Base-by-base conservation (phyloP, 2,113 vertebrate species). In the Trematocara macrostoma region DNA sequence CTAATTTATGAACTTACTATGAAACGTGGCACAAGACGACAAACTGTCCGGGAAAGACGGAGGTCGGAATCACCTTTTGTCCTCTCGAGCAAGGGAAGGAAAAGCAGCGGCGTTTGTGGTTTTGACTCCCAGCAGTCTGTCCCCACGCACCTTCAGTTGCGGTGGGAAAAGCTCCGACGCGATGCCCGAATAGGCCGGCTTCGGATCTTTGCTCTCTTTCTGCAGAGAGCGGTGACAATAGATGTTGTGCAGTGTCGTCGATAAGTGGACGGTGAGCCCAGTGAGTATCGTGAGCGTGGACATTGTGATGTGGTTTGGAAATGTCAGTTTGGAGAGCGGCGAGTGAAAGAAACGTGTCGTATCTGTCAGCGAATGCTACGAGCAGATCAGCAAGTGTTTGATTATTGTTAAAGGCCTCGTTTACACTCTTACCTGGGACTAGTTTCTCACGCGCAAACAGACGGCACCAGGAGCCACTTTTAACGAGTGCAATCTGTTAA, bases 391-490 rank as follows among this genome's bases (percentile, higher is more conserved):
- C 79, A 76, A 34, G 71, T 31, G 52, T 55, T 74, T 81, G 69
- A n/a, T 81, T 45, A 82, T 69, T 78, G 85, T 89, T 2, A 67
- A 86, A 87, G 4, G 67, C 88, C 86, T 79, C 82, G 84, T 92
- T 93, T 88, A 92, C 91, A 64, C 38, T 56, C 23, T 51, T 18
- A 82, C 7, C 57, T 11, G 16, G 47, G 38, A 64, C 78, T 84
- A 45, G 82, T 89, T 81, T 78, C 4, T 56, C 78, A 57, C 23
- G 11, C 45, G 55, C 15, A 67, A 26, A 82, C 56, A 57, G 11
- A 84, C 8, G 49, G 16, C 20, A 59, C 49, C 81, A 14, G 78
- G 76, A 91, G 80, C 56, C 81, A 45, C 35, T 86, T 82, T 45
- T 18, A 51, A 81, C 16, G 56, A 64, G 69, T 64, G 74, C 40